Evolutionary conservation across 2,888 invertebrate genomes (phyloP), one percentile per base, ranked within the genome.

Genomic region (Nomada fabriciana): DNA sequence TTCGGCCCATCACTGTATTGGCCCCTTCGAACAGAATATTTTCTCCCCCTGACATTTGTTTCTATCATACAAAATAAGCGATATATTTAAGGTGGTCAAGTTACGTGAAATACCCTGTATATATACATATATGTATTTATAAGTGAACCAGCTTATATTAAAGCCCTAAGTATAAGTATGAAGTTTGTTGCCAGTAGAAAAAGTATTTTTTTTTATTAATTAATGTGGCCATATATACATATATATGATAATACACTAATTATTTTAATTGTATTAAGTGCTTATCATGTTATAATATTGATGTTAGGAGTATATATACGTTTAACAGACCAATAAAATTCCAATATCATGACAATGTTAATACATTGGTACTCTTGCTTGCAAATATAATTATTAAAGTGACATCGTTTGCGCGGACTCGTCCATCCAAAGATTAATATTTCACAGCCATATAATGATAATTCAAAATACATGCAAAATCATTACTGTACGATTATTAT

Each of bases 181-280:
- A 65, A 63, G 63, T 72, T 76, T 43, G 23, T 67, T 43, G 82
- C 82, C 82, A 82, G 76, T 82, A 82, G 76, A 69, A 10, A 76
- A 55, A 69, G 47, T 79, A 69, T 75, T 77, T 55, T 63, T 61
- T 50, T 67, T 43, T 42, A 50, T 29, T 73, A 53, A 55, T 64
- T 63, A 73, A 60, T 64, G 52, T 68, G 55, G 59, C 53, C 20
- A 29, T 68, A 67, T 63, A 61, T 29, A 29, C 5, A 29, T 36
- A 36, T 36, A 36, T 36, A 36, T 36, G 25, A 52, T 68, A 61
- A 59, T 61, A 29, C 52, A 70, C 36, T 36, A 72, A 64, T 84
- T 68, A 76, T 67, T 64, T 69, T 73, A 81, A 53, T 67, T 67
- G 50, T 61, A 61, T 71, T 43, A 50, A 57, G 42, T 74, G 73